Base-by-base conservation (phyloP, 2,888 invertebrate genomes). In the Rhogogaster chlorosoma region DNA sequence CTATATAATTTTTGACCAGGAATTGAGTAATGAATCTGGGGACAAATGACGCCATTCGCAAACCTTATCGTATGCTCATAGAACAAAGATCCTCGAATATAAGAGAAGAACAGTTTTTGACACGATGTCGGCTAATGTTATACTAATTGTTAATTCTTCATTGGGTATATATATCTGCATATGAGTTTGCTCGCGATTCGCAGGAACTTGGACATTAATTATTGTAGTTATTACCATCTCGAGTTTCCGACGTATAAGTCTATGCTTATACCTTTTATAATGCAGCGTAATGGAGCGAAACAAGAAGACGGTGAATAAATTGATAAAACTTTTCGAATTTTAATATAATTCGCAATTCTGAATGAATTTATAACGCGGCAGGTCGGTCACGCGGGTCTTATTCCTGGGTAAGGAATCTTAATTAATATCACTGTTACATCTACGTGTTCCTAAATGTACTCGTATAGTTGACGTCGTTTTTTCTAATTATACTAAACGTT, bases 351-450 rank as follows among this genome's bases (percentile, higher is more conserved):
- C n/a, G 12, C 22, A 42, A n/a, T 42, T 73, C 53, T 53, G 53
- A 53, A 29, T 18, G 42, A 32, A 53, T 78, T 71, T 83, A 57
- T 49, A 71, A 80, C 78, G 64, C 36, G 29, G 45, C 29, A 38
- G 84, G 53, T 80, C 83, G 77, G 73, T 49, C 53, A 67, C 67
- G 42, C 32, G 86, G 61, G 12, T 61, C 6, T 67, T 32, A 67
- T 32, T 67, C 12, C 85, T 67, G 49, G 84, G 82, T 84, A 84
- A 85, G 82, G 84, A 85, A 86, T 85, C 82, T 84, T 73, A 84
- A 80, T 84, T 75, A 85, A 85, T 85, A 61, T 86, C 75, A 61
- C 61, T 84, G 78, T 80, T 84, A 85, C 12, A 3, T 6, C 10
- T 22, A 12, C 2, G n/a, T 7, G 26, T 9, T n/a, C n/a, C n/a